Evolutionary conservation across 2,888 invertebrate genomes (phyloP).

Genomic region (Nemotelus nigrinus): DNA sequence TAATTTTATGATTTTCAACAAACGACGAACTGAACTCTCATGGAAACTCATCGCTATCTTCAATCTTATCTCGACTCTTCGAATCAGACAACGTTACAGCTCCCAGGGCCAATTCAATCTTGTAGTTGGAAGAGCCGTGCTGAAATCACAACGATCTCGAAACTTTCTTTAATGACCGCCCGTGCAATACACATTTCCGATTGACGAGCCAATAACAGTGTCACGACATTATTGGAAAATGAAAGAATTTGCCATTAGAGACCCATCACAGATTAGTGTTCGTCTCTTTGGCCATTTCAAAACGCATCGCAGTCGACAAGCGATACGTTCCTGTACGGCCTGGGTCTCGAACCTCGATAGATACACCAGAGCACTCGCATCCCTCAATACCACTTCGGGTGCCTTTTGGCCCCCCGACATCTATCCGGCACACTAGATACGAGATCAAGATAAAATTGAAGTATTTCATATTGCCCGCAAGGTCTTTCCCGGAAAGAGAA

Average conservation of each 20-base stretch:
- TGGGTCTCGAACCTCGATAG: slow-evolving; percentile 1
- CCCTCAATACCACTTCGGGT: slow-evolving; percentile 15
- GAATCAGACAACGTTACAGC: slow-evolving; percentile 15
- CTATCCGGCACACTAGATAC: background rate
- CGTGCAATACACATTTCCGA: slow-evolving; percentile 24
- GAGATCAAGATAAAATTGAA: slow-evolving; percentile 29
- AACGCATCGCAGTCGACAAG: background rate
- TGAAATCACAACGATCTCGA: background rate
- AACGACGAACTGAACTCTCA: slow-evolving; percentile 24
- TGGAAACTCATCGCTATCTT: slow-evolving; percentile 12
- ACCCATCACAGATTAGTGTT: slow-evolving; percentile 37
- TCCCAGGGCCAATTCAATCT: slow-evolving; percentile 23
- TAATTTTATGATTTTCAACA: slow-evolving; percentile 26
- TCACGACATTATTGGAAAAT: slow-evolving; percentile 30
- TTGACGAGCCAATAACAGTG: background rate
- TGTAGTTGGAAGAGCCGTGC: background rate
- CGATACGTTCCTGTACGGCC: slow-evolving; percentile 15
- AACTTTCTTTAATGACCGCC: slow-evolving; percentile 27
- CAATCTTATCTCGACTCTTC: slow-evolving; percentile 28
- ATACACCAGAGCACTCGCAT: background rate
- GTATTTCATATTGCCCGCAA: slow-evolving; percentile 38
- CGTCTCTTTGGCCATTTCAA: slow-evolving; percentile 12
- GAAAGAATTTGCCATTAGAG: slow-evolving; percentile 43
- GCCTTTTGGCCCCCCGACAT: background rate
- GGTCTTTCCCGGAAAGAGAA: slow-evolving; percentile 17